These are phyloP conservation scores for Phyllotreta striolata DNA, from an alignment of 2,888 invertebrate species.

Conservation along the genomic window DNA sequence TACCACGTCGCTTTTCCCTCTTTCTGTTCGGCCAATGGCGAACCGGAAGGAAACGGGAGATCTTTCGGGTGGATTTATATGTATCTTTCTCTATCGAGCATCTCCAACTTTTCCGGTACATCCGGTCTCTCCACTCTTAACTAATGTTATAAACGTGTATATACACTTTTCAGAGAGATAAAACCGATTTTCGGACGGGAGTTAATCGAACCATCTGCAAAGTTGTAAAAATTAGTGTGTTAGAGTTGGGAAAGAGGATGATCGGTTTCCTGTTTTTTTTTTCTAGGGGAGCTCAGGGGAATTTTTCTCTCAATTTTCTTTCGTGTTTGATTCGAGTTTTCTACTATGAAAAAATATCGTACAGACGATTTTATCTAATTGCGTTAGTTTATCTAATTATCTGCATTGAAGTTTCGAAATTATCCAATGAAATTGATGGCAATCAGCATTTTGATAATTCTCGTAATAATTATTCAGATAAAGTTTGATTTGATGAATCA, in stretches of 20 bases:
- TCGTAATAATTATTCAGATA: too few relatives aligned
- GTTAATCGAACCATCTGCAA: constrained; percentile 35
- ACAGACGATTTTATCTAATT: too few relatives aligned
- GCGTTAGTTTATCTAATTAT: too few relatives aligned
- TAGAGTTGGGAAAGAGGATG: constrained; percentile 30
- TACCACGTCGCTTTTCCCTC: constrained; percentile 34
- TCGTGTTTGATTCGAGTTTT: constrained; percentile 4
- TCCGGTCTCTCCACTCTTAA: constrained; percentile 49
- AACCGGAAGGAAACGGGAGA: constrained; percentile 53
- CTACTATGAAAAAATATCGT: constrained; percentile 1
- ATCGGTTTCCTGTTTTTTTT: constrained; percentile 29
- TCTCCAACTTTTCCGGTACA: constrained; percentile 47
- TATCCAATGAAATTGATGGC: too few relatives aligned
- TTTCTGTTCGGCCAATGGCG: constrained; percentile 46
- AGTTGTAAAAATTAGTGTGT: constrained; percentile 33
- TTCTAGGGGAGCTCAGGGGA: neutral
- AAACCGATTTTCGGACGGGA: constrained; percentile 33
- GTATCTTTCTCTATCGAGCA: constrained; percentile 38
- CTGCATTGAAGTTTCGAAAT: too few relatives aligned
- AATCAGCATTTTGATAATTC: too few relatives aligned
- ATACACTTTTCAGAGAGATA: constrained; percentile 32
- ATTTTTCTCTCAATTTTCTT: constrained; percentile 8
- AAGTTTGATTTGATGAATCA: too few relatives aligned
- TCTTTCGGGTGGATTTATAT: constrained; percentile 41
- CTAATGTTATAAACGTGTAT: constrained; percentile 51